Base-by-base conservation (phyloP, 2,797 vertebrate species). In the Philypnodon macrostomus region DNA sequence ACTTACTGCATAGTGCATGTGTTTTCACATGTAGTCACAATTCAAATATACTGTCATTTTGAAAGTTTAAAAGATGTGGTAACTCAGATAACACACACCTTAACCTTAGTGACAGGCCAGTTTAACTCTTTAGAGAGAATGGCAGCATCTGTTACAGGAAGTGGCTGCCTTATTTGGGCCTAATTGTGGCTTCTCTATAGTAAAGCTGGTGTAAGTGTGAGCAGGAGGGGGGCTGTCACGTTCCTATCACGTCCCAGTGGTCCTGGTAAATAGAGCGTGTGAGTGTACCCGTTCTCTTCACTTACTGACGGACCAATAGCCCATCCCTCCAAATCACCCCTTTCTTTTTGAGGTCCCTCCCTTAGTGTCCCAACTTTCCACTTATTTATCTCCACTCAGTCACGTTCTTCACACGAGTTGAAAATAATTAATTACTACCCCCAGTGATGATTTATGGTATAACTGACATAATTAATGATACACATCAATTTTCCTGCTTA, bases 401-500 rank as follows among this genome's bases (percentile, higher is more conserved):
- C 90, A 92, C 90, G 90, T 92, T 92, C 90, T 91, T 92, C 86
- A 89, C 78, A 87, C 85, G 85, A 91, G 87, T 91, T 90, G 90
- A 93, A 93, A 94, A 93, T 93, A 95, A 96, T 94, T 94, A 94
- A 95, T 96, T 93, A 89, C 85, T 89, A 85, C 84, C 88, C 85
- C 93, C 90, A 90, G 80, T 90, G 86, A 91, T 94, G 92, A 95
- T 96, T 94, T 95, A 96, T 93, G 91, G 92, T 94, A 93, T 94
- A 89, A 90, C 90, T 94, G 93, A 93, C 86, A 69, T 96, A 94
- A 97, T 95, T 96, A 96, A 95, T 94, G 92, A 93, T 92, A 92
- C 90, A 91, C 92, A 95, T 94, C 91, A 93, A 92, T 93, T 95
- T 95, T 91, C 89, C 87, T 88, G 87, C 83, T 90, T 94, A 95